Conservation (phyloP, 2,113 vertebrate genomes). For the Natator depressus region DNA sequence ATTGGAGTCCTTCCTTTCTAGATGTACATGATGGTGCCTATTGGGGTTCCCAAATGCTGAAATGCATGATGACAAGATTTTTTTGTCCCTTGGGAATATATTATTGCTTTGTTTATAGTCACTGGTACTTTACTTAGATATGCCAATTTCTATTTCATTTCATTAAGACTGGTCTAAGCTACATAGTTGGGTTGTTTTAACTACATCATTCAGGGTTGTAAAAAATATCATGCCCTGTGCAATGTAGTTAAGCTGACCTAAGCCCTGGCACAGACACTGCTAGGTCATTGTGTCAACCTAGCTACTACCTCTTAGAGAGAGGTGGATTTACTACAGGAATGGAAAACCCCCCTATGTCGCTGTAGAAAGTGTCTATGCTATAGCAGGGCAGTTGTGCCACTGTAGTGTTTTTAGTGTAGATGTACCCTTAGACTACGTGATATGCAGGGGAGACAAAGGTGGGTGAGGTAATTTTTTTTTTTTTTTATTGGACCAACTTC, state of each 20-base stretch:
- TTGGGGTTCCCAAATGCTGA: background rate
- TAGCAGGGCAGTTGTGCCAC: background rate
- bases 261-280: background rate
- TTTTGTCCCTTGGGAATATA: no score
- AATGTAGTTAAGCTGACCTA: background rate
- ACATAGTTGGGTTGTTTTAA: background rate
- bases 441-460: background rate
- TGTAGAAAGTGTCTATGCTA: background rate
- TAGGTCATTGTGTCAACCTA: background rate
- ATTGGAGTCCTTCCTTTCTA: accelerated
- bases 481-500: background rate
- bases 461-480: background rate
- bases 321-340: background rate
- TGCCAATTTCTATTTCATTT: background rate
- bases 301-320: background rate
- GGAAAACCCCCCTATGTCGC: background rate
- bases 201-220: background rate
- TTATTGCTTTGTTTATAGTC: background rate
- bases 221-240: background rate
- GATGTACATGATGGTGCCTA: background rate
- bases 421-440: background rate
- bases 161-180: background rate
- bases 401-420: background rate
- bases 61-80: background rate
- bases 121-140: background rate